Percentiles rank a stretch among this genome's conserved stretches.
Evolutionary conservation across 2,888 invertebrate genomes (phyloP).

Genomic region (Calameuta idolon): DNA sequence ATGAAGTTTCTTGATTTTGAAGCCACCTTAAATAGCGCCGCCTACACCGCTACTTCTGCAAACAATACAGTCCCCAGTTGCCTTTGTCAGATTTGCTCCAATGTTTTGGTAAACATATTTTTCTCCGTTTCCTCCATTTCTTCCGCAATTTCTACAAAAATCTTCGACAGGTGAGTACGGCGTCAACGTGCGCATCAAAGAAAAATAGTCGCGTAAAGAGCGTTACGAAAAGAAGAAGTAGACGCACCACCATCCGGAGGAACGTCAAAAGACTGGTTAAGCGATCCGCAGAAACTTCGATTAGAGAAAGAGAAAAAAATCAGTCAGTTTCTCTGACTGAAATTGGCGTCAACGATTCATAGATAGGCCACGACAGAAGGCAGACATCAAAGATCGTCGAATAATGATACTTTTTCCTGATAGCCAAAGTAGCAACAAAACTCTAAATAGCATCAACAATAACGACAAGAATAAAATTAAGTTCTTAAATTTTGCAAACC

Average conservation of each 20-base stretch:
- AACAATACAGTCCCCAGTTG: constrained; percentile 28
- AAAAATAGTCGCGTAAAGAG: constrained; percentile 1
- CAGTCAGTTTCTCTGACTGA: constrained; percentile 25
- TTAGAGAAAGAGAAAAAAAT: constrained; percentile 24
- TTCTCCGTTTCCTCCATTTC: background rate
- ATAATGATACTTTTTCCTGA: no score
- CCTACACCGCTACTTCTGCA: background rate
- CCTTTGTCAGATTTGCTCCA: constrained; percentile 48
- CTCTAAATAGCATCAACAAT: no score
- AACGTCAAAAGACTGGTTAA: constrained; percentile 30
- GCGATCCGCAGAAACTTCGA: constrained; percentile 28
- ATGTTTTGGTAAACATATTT: constrained; percentile 40
- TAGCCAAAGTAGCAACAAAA: no score
- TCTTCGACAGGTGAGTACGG: no score
- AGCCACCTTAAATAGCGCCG: constrained; percentile 33
- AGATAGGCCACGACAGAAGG: no score
- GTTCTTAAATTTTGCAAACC: no score
- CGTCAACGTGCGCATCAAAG: no score
- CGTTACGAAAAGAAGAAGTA: constrained; percentile 12
- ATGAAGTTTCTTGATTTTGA: constrained; percentile 55
- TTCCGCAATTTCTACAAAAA: no score
- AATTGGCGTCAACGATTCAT: constrained; percentile 16
- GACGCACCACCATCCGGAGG: constrained; percentile 11
- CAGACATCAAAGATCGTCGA: no score
- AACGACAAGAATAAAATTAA: no score